Conservation (phyloP, 2,797 vertebrate species). For the Adelosebastes latens region DNA sequence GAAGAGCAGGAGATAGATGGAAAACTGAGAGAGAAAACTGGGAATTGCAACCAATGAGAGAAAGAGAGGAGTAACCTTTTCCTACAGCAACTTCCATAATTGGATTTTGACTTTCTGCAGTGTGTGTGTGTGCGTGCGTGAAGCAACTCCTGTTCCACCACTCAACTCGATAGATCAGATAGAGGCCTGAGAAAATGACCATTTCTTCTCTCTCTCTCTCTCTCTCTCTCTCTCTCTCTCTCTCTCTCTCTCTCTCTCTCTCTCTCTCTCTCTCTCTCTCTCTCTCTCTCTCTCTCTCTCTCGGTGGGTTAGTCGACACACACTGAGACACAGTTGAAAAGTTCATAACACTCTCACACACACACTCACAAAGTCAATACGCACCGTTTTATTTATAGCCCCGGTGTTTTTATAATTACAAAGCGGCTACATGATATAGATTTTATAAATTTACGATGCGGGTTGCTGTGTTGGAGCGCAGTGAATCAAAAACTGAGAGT, state of each 20-base stretch:
- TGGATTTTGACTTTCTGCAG: constrained; percentile 47
- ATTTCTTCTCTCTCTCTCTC: constrained; percentile 19
- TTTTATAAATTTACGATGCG: constrained; percentile 7
- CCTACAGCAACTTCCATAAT: constrained; percentile 58
- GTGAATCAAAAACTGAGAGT: not conserved
- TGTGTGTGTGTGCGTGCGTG: not conserved
- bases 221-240: not conserved
- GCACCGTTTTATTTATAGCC: constrained; percentile 35
- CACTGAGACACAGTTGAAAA: constrained; percentile 42
- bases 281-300: not conserved
- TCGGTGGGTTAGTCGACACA: constrained; percentile 7
- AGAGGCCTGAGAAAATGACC: constrained; percentile 60
- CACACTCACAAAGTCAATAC: constrained; percentile 25
- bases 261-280: not conserved
- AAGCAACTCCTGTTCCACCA: constrained; percentile 35
- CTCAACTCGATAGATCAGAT: constrained; percentile 63
- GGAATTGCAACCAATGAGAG: constrained; percentile 12
- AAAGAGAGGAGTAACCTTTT: constrained; percentile 45
- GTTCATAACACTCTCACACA: constrained; percentile 35
- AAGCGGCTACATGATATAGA: constrained; percentile 20
- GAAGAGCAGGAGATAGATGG: not conserved
- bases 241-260: not conserved
- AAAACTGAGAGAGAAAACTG: not conserved
- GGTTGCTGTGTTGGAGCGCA: not conserved
- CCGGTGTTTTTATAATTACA: constrained; percentile 33